A percentile compares a stretch with the other conserved stretches of the same genome.
Evolutionary conservation across 2,888 invertebrate species (phyloP).

Genomic region (Teinopalpus imperialis): DNA sequence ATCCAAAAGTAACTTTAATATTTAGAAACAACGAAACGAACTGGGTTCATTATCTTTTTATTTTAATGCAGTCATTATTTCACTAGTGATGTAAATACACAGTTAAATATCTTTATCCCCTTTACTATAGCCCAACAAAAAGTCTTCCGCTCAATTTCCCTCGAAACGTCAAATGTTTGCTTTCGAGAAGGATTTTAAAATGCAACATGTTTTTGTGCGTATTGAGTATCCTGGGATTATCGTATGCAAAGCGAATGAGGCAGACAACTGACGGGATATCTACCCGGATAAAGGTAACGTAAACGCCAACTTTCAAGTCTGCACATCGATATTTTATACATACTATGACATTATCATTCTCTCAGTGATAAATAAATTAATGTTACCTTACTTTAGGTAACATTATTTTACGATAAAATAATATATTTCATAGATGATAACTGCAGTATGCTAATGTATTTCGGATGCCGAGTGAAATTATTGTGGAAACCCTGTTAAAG

Average conservation of each 20-base stretch:
- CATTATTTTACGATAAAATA: no score
- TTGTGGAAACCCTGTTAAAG: no score
- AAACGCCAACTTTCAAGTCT: conserved; percentile 42
- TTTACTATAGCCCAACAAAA: conserved; percentile 53
- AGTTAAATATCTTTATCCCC: conserved; percentile 36
- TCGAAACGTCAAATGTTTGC: conserved; percentile 77
- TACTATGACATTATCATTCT: no score
- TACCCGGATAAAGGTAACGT: conserved; percentile 28
- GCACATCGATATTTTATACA: conserved; percentile 23
- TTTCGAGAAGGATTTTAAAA: conserved; percentile 77
- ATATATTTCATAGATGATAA: no score
- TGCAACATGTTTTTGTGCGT: conserved; percentile 73
- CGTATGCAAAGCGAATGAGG: conserved; percentile 65
- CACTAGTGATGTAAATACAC: conserved; percentile 7
- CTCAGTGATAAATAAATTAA: no score
- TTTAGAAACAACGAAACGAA: no score
- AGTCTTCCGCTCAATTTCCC: conserved; percentile 70
- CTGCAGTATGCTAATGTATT: no score
- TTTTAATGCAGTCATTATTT: conserved; percentile 7
- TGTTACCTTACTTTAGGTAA: no score
- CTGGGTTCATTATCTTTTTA: no score
- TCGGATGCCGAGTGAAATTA: no score
- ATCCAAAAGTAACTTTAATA: no score
- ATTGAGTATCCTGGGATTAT: conserved; percentile 57
- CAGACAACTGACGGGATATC: conserved; percentile 24